Percentiles rank a stretch among this genome's conserved stretches.
Evolutionary conservation across 2,888 invertebrate genomes (phyloP).

Genomic region (Spilarctia lutea): DNA sequence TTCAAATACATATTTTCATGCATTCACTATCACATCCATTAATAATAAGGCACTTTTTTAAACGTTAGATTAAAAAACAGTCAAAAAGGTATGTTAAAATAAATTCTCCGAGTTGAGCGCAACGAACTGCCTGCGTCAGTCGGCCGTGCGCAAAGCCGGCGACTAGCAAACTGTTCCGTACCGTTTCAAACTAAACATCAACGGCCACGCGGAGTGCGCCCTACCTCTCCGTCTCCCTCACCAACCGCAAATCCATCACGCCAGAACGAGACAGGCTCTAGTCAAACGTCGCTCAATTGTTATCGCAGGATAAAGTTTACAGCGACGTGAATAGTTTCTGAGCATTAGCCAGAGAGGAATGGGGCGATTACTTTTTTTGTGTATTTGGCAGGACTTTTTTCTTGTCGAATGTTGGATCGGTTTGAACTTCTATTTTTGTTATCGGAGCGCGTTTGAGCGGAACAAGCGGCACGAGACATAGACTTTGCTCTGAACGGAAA

Average conservation of each 20-base stretch:
- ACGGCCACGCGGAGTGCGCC: constrained; percentile 81
- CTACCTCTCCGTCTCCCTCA: constrained; percentile 81
- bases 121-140: constrained; percentile 77
- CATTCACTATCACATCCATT: constrained; percentile 83
- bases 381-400: constrained; percentile 82
- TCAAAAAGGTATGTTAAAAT: constrained; percentile 69
- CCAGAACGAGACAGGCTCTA: constrained; percentile 69
- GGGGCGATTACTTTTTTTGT: constrained; percentile 79
- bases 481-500: constrained; percentile 65
- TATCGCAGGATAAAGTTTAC: constrained; percentile 84
- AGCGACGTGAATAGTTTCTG: constrained; percentile 80
- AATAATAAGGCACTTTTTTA: constrained; percentile 79
- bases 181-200: constrained; percentile 79
- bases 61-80: constrained; percentile 70
- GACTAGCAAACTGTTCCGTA: constrained; percentile 85
- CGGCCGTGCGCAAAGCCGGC: constrained; percentile 83
- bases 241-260: constrained; percentile 59
- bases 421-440: constrained; percentile 77
- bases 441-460: constrained; percentile 63
- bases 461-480: constrained; percentile 59
- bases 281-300: constrained; percentile 69
- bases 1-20: constrained; percentile 73
- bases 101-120: constrained; percentile 77
- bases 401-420: constrained; percentile 66
- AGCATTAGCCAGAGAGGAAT: constrained; percentile 80